A percentile compares a stretch with the other conserved stretches of the same genome.
Evolutionary conservation across 2,797 vertebrate species (phyloP).

Genomic region (Amblyopsis hoosieri): DNA sequence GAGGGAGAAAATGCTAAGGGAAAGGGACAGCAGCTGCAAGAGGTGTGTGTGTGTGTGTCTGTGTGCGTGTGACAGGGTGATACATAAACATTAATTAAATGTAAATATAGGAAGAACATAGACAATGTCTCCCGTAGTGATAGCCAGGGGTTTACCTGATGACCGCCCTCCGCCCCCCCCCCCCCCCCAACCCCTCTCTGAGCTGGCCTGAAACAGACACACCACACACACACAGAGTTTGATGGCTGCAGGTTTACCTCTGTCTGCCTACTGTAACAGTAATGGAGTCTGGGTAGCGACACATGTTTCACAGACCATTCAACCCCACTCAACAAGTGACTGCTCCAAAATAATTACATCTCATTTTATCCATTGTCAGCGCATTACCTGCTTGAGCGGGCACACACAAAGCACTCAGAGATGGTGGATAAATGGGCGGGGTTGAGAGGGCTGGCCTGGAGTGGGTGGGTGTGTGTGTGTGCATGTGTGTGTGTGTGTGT

Average conservation of each 20-base stretch:
- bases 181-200: constrained; percentile 21
- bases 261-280: constrained; percentile 57
- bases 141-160: constrained; percentile 55
- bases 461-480: constrained; percentile 13
- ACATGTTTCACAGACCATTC: constrained; percentile 59
- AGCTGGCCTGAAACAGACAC: constrained; percentile 11
- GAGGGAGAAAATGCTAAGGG: constrained; percentile 33
- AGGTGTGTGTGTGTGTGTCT: constrained; percentile 10
- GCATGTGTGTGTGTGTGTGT: constrained; percentile 18
- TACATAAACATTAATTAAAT: constrained; percentile 12
- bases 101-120: too few species aligned
- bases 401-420: constrained; percentile 57
- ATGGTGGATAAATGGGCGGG: constrained; percentile 50
- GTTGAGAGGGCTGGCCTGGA: constrained; percentile 12
- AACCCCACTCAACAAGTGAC: constrained; percentile 67
- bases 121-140: constrained; percentile 43
- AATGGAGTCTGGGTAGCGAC: constrained; percentile 60
- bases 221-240: constrained; percentile 29
- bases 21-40: constrained; percentile 40
- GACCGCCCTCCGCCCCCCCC: constrained; percentile 33
- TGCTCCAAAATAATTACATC: constrained; percentile 70
- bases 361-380: constrained; percentile 72
- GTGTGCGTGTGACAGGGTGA: constrained; percentile 6
- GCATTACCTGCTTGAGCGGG: constrained; percentile 71
- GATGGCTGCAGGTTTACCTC: constrained; percentile 57